Percentiles rank a stretch among this genome's conserved stretches.
phyloP scores from a whole-genome alignment of 2,797 vertebrate species.

The Hephaestus fuliginosus region DNA sequence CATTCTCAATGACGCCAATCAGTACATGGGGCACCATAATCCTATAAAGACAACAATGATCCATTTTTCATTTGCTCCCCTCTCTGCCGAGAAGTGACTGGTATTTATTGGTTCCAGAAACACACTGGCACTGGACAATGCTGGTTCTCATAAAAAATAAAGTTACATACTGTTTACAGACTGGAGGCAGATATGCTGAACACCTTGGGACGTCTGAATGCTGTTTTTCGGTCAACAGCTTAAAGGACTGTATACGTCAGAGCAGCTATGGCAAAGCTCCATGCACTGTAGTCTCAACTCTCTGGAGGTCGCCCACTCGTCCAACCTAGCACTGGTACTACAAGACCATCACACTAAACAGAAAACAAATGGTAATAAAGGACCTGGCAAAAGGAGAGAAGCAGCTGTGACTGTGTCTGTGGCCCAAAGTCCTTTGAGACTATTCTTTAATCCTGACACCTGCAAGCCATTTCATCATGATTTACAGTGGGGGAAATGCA shows the following conservation, averaged over 20 bases:
- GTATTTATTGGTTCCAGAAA: slow-evolving; percentile 59
- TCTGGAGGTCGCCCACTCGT: slow-evolving; percentile 51
- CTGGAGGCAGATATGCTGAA: slow-evolving; percentile 61
- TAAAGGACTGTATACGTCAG: slow-evolving; percentile 69
- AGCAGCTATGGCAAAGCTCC: slow-evolving; percentile 52
- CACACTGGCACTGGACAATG: neutral
- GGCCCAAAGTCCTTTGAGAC: slow-evolving; percentile 88
- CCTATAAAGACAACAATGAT: slow-evolving; percentile 20
- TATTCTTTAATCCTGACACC: slow-evolving; percentile 98
- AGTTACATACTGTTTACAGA: slow-evolving; percentile 84
- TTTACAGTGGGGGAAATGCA: slow-evolving; percentile 94
- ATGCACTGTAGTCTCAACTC: slow-evolving; percentile 29
- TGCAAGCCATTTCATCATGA: slow-evolving; percentile 98
- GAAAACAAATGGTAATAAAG: slow-evolving; percentile 91
- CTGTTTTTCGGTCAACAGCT: slow-evolving; percentile 35
- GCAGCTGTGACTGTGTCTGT: slow-evolving; percentile 92
- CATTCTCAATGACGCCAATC: neutral
- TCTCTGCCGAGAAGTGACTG: slow-evolving; percentile 36
- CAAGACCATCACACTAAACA: slow-evolving; percentile 71
- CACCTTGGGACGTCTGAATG: slow-evolving; percentile 62
- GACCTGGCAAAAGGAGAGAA: slow-evolving; percentile 91
- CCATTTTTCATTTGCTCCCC: slow-evolving; percentile 23
- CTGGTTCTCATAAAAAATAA: slow-evolving; percentile 82
- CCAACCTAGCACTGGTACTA: slow-evolving; percentile 61
- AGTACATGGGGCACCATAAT: slow-evolving; percentile 13